Conservation (phyloP, 2,888 invertebrate genomes). For the Antitype chi region DNA sequence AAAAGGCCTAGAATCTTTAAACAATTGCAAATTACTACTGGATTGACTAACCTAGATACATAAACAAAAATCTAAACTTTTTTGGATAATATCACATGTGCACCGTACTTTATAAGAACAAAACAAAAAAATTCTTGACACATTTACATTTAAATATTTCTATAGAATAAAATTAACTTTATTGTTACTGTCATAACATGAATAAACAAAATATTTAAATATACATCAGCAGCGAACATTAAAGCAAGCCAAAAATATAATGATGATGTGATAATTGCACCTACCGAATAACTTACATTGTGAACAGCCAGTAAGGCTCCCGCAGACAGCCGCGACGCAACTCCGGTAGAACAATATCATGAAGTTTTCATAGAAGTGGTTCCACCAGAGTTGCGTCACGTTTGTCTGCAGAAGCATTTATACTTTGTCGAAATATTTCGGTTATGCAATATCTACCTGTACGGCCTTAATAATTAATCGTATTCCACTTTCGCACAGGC, state of each 20-base stretch:
- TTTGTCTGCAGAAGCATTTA: neutral
- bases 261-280: constrained; percentile 30
- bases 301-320: neutral
- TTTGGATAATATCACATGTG: neutral
- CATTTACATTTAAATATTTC: neutral
- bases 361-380: neutral
- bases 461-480: constrained; percentile 14
- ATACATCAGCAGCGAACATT: neutral
- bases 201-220: constrained; percentile 23
- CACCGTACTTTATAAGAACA: neutral
- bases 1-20: neutral
- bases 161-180: constrained; percentile 3
- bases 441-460: constrained; percentile 37
- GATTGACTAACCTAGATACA: neutral
- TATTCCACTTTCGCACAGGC: constrained; percentile 50
- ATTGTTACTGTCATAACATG: constrained; percentile 2
- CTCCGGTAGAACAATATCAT: neutral
- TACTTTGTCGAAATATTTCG: constrained; percentile 9
- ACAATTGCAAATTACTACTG: neutral
- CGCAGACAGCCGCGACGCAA: neutral
- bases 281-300: constrained; percentile 1
- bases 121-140: neutral
- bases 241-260: constrained; percentile 30
- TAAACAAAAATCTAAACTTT: neutral
- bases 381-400: neutral